Evolutionary conservation across 2,797 vertebrate species (phyloP).

Genomic region (Cheirogaleus major): DNA sequence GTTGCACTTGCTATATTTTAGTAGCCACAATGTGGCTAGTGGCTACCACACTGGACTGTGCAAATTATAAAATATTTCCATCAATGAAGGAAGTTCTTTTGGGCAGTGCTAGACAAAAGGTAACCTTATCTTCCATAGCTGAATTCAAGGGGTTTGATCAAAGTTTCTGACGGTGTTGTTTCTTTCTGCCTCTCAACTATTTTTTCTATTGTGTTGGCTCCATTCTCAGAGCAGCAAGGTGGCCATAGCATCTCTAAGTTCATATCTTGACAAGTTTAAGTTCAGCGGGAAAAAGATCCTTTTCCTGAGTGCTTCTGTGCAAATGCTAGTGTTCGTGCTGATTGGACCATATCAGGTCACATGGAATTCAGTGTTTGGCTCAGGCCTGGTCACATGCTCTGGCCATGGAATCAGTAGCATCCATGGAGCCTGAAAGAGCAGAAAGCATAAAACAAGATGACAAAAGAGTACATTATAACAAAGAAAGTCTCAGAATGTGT

Average conservation of each 20-base stretch:
- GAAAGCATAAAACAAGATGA: not conserved
- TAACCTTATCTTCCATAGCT: not conserved
- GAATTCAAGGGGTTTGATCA: not conserved
- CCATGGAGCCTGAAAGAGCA: not conserved
- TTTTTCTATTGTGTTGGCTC: not conserved
- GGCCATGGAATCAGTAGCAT: not conserved
- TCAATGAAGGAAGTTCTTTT: not conserved
- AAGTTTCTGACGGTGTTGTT: not conserved
- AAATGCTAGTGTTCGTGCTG: not conserved
- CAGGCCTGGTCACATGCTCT: not conserved
- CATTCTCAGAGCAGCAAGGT: not conserved
- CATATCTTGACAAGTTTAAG: not conserved
- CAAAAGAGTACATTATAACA: not conserved
- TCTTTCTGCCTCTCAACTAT: not conserved
- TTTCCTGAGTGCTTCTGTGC: too few relatives aligned
- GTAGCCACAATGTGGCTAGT: not conserved
- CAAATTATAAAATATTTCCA: not conserved
- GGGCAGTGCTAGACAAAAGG: not conserved
- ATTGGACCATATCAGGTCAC: not conserved
- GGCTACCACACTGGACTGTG: not conserved
- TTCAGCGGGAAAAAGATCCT: not conserved
- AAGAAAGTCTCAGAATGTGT: not conserved
- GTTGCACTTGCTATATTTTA: not conserved
- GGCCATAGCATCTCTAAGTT: not conserved
- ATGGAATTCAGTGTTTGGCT: not conserved